Conservation (phyloP, 2,888 invertebrate genomes). For the Panorpa germanica region DNA sequence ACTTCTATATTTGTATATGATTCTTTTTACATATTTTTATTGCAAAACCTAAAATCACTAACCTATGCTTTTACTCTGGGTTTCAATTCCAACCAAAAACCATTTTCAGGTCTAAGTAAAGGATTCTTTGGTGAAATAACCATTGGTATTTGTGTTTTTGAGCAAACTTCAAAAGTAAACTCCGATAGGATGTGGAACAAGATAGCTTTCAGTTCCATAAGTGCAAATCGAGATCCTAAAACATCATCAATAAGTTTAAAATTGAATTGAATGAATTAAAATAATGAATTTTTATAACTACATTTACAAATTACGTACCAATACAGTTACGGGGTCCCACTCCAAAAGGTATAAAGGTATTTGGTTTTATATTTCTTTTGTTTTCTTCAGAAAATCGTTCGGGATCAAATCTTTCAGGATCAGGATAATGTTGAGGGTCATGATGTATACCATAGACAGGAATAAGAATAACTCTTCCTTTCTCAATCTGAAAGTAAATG, state of each 20-base stretch:
- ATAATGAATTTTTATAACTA: background rate
- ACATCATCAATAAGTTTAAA: conserved; percentile 7
- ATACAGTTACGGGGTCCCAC: conserved; percentile 20
- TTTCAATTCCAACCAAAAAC: conserved; percentile 9
- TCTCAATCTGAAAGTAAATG: conserved; percentile 14
- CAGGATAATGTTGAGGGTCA: conserved; percentile 19
- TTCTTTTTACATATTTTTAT: no score
- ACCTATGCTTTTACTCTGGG: no score
- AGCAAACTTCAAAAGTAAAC: conserved; percentile 10
- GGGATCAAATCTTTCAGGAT: conserved; percentile 22
- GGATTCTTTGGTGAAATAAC: conserved; percentile 8
- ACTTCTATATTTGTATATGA: no score
- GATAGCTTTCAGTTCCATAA: conserved; percentile 11
- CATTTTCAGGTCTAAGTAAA: conserved; percentile 10
- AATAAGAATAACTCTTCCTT: conserved; percentile 18
- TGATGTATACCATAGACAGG: conserved; percentile 20
- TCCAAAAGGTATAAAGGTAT: conserved; percentile 20
- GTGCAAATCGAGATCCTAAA: conserved; percentile 11
- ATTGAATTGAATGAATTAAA: background rate
- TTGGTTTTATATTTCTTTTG: conserved; percentile 16
- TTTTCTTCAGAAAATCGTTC: conserved; percentile 20
- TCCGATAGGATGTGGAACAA: conserved; percentile 10
- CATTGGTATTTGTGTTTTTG: conserved; percentile 10
- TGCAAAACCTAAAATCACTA: no score
- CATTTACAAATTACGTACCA: conserved; percentile 13